These are phyloP conservation scores for Stenodema calcarata DNA, from an alignment of 2,888 invertebrate species.

Conservation along the genomic window DNA sequence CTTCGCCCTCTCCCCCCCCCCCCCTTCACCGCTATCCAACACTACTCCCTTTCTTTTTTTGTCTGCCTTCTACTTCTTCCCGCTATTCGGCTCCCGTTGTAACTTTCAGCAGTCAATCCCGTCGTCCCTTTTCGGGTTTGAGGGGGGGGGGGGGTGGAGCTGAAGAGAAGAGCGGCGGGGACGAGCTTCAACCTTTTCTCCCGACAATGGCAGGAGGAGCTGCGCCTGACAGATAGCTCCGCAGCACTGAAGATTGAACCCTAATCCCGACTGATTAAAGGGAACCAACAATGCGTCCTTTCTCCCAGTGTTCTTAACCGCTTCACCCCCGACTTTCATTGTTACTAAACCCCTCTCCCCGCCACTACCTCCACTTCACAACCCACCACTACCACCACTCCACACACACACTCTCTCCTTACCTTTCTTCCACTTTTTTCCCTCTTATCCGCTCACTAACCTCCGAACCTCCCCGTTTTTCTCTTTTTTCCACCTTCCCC, in stretches of 20 bases:
- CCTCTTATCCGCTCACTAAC: neutral
- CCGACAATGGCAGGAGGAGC: constrained; percentile 10
- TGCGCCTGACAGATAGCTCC: constrained; percentile 48
- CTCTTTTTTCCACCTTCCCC: constrained; percentile 21
- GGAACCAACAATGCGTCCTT: constrained; percentile 38
- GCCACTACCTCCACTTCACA: neutral
- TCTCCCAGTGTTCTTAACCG: constrained; percentile 41
- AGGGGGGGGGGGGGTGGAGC: too few relatives aligned
- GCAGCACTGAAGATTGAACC: constrained; percentile 48
- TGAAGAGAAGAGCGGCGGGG: neutral
- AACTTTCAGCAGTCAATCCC: constrained; percentile 45
- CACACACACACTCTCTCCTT: too few relatives aligned
- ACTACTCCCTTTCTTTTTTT: neutral
- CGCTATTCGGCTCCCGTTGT: constrained; percentile 1
- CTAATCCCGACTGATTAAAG: constrained; percentile 49
- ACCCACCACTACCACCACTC: too few relatives aligned
- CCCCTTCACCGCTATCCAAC: neutral
- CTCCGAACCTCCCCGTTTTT: neutral
- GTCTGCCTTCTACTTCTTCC: neutral
- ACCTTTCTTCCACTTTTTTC: neutral
- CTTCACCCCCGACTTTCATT: constrained; percentile 40
- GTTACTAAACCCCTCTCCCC: constrained; percentile 4
- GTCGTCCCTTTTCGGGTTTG: constrained; percentile 5
- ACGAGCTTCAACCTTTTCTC: neutral
- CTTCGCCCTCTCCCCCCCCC: neutral